Conservation (phyloP, 2,888 invertebrate species). For the Sclerodermus sp. region DNA sequence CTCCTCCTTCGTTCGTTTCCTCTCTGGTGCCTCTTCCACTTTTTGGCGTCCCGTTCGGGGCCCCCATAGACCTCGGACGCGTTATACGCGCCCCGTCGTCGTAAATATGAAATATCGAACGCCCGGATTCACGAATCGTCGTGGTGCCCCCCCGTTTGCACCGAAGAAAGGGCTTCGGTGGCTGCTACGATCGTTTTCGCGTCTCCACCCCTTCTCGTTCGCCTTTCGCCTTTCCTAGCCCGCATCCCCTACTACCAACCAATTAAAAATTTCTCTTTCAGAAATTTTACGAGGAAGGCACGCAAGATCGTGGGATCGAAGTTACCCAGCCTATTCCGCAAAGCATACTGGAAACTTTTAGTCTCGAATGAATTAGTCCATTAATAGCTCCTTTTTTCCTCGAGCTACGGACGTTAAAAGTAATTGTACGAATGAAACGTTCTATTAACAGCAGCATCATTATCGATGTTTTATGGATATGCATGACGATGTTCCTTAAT, state of each 20-base stretch:
- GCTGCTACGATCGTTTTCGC: constrained; percentile 25
- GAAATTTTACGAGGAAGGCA: constrained; percentile 17
- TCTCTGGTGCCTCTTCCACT: constrained; percentile 7
- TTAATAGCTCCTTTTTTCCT: too few species aligned
- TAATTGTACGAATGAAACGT: too few species aligned
- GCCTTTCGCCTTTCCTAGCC: background rate
- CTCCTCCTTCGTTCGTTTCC: constrained; percentile 2
- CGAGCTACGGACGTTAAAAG: too few species aligned
- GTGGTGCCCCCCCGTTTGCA: constrained; percentile 8
- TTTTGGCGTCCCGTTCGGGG: constrained; percentile 12
- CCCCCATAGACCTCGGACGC: constrained; percentile 1
- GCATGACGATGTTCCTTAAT: too few species aligned
- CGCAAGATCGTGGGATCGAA: background rate
- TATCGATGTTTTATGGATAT: too few species aligned
- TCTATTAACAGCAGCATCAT: too few species aligned
- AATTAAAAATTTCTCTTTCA: constrained; percentile 29
- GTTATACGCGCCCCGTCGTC: constrained; percentile 47
- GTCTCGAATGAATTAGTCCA: too few species aligned
- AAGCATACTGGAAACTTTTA: too few species aligned
- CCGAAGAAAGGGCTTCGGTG: constrained; percentile 12
- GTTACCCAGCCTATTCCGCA: too few species aligned
- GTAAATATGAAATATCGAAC: constrained; percentile 58
- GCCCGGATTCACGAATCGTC: constrained; percentile 37
- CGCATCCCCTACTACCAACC: constrained; percentile 16
- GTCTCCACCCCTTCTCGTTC: constrained; percentile 16